phyloP scores from a whole-genome alignment of 2,888 invertebrate species.

The Pristionchus japonicus region DNA sequence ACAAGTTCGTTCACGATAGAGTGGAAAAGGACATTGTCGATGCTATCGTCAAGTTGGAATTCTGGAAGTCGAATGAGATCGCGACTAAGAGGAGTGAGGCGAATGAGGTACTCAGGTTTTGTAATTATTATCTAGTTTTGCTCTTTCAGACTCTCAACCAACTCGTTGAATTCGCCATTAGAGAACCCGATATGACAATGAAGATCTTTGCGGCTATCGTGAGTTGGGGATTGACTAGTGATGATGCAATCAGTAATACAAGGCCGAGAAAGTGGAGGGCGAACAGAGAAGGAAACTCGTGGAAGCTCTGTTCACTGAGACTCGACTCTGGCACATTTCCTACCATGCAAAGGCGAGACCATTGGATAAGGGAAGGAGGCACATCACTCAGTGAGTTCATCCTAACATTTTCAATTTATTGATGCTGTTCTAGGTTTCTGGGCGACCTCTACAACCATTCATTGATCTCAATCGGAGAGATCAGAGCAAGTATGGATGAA shows the following conservation, averaged over 20 bases:
- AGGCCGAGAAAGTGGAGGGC: background rate
- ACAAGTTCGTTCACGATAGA: background rate
- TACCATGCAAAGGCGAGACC: background rate
- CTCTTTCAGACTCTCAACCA: background rate
- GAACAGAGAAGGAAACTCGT: background rate
- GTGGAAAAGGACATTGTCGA: background rate
- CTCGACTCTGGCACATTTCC: background rate
- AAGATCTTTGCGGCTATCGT: background rate
- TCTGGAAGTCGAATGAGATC: background rate
- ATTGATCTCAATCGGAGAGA: background rate
- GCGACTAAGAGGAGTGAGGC: background rate
- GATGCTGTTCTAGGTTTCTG: background rate
- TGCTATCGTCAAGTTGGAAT: background rate
- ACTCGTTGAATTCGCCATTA: background rate
- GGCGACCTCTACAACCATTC: background rate
- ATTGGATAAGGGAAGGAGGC: conserved; percentile 1
- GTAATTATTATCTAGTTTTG: background rate
- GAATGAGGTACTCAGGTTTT: background rate
- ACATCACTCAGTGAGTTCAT: conserved; percentile 1
- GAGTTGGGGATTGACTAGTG: background rate
- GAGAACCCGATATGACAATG: background rate
- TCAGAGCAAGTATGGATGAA: background rate
- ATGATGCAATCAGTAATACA: background rate
- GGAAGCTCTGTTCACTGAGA: background rate
- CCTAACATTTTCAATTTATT: background rate